Base-by-base conservation (phyloP, 2,113 vertebrate genomes). In the Nibea coibor region DNA sequence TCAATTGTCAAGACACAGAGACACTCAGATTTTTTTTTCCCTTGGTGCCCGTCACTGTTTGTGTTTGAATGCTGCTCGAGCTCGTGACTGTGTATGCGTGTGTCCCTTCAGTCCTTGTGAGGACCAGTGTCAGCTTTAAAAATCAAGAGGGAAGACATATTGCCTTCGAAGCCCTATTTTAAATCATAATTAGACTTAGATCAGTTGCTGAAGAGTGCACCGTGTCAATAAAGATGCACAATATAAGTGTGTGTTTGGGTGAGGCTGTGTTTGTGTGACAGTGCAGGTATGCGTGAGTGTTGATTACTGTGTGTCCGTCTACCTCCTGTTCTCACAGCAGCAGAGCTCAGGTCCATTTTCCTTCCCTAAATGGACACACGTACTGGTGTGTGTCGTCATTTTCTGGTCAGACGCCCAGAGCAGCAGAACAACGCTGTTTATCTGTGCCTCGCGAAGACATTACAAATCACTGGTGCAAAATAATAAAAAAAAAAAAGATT, bases 41-140 rank as follows among this genome's bases (percentile, higher is more conserved):
- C 15, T 80, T 45, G 69, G 92, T 88, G 88, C 86, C 72, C 75
- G 22, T 92, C 89, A 85, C 85, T 81, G 85, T 86, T 85, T 84
- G 89, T 90, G 83, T 82, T 83, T 84, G 56, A 62, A 72, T 68
- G 64, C 78, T 63, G 81, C 51, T n/a, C 0, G 57, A 76, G 66
- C 85, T 87, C 45, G 86, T 91, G 88, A 89, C 76, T 75, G 72
- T 84, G 71, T 75, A 19, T 9, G 22, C 72, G 74, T 78, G 78
- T 64, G 56, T 45, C 3, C 43, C 20, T 19, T 62, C 39, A 66
- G 24, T 47, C 53, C 77, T 11, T 68, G 70, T 67, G 53, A 73
- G 66, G 75, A 67, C 57, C 31, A n/a, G 10, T 54, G 11, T 54
- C 10, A 12, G 69, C 20, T 47, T 59, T 6, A 28, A n/a, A 54